Evolutionary conservation across 2,113 vertebrate genomes (phyloP).

Genomic region (Melanostigma gelatinosum): DNA sequence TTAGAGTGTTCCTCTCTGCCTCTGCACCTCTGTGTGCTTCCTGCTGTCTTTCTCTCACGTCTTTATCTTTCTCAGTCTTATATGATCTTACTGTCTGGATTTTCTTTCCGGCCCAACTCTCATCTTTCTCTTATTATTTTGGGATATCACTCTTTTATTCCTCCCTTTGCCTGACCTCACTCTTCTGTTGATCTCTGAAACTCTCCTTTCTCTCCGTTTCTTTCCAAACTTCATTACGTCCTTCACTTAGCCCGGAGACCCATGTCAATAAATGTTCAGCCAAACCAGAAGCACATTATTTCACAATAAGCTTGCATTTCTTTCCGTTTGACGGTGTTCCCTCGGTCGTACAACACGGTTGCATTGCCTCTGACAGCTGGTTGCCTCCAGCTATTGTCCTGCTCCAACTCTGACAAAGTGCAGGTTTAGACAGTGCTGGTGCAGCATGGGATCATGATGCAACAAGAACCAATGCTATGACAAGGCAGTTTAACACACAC

Average conservation of each 20-base stretch:
- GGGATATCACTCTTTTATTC: constrained; percentile 7
- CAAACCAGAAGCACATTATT: constrained; percentile 32
- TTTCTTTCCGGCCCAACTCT: not conserved
- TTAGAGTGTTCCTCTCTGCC: not conserved
- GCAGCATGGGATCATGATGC: constrained; percentile 16
- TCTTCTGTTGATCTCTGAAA: constrained; percentile 14
- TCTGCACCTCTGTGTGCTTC: not conserved
- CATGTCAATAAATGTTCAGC: constrained; percentile 19
- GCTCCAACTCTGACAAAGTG: constrained; percentile 45
- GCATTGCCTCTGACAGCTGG: constrained; percentile 59
- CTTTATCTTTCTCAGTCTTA: not conserved
- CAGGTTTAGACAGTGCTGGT: constrained; percentile 21
- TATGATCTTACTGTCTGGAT: constrained; percentile 10
- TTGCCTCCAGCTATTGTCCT: constrained; percentile 59
- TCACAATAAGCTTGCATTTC: constrained; percentile 18
- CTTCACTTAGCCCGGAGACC: constrained; percentile 1
- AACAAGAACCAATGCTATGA: constrained; percentile 15
- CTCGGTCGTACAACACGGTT: constrained; percentile 18
- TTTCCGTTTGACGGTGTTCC: constrained; percentile 26
- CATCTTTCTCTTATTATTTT: constrained; percentile 18
- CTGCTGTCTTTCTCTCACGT: constrained; percentile 3
- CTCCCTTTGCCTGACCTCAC: constrained; percentile 9
- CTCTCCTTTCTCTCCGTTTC: not conserved
- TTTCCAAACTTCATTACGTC: constrained; percentile 15
- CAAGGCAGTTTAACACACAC: not conserved